Percentiles rank a stretch among this genome's conserved stretches.
Conservation (phyloP, 2,113 vertebrate genomes). For the Petroica traversi region DNA sequence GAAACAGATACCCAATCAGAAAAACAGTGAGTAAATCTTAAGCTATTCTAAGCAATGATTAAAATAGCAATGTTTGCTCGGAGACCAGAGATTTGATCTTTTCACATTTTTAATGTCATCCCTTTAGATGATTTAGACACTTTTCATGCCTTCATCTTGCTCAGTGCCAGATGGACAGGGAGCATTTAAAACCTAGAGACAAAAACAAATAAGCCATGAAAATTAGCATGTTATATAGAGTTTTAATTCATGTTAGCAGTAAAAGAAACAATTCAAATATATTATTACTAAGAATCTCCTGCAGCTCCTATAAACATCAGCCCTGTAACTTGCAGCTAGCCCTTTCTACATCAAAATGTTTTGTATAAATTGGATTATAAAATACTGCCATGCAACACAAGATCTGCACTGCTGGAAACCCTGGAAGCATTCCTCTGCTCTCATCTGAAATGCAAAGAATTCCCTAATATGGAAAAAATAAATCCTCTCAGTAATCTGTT, state of each 20-base stretch:
- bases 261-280: neutral
- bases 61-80: neutral
- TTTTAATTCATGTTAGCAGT: neutral
- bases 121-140: neutral
- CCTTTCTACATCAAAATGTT: neutral
- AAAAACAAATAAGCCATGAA: neutral
- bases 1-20: neutral
- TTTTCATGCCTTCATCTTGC: neutral
- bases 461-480: constrained; percentile 20
- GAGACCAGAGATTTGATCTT: neutral
- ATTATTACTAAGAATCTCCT: neutral
- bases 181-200: neutral
- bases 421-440: neutral
- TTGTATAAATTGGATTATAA: neutral
- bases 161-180: neutral
- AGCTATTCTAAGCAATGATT: neutral
- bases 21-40: neutral
- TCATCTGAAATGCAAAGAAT: constrained; percentile 45
- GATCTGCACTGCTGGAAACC: neutral
- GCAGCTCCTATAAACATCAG: neutral
- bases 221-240: neutral
- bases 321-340: neutral
- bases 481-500: constrained; percentile 6
- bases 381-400: neutral
- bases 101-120: neutral